Evolutionary conservation across 2,797 vertebrate genomes (phyloP).

Genomic region (Hydrocynus forskahlii): DNA sequence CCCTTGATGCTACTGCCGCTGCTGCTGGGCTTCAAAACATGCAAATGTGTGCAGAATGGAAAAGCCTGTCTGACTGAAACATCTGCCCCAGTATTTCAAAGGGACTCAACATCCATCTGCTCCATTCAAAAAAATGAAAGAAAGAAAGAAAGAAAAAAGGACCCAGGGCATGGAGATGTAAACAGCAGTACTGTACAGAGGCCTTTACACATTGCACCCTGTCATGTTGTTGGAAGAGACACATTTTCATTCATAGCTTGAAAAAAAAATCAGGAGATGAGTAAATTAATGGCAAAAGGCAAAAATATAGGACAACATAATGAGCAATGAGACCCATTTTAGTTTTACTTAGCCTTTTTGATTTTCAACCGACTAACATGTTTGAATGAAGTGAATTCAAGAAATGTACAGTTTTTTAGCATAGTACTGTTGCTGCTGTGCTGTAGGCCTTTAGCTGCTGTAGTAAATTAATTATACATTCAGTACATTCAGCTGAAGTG

Average conservation of each 20-base stretch:
- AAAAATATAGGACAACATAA: too few relatives aligned
- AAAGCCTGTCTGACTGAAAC: slow-evolving; percentile 66
- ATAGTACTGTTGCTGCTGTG: too few relatives aligned
- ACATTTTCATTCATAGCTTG: background rate
- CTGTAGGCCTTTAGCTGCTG: too few relatives aligned
- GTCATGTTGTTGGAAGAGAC: background rate
- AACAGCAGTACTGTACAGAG: slow-evolving; percentile 25
- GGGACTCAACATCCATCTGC: slow-evolving; percentile 68
- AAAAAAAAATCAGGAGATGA: too few relatives aligned
- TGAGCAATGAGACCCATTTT: too few relatives aligned
- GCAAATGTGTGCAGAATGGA: slow-evolving; percentile 66
- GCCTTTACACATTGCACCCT: slow-evolving; percentile 13
- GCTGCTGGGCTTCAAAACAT: slow-evolving; percentile 53
- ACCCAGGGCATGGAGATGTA: slow-evolving; percentile 37
- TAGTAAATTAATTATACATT: too few relatives aligned
- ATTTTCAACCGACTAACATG: too few relatives aligned
- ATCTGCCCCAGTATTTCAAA: slow-evolving; percentile 72
- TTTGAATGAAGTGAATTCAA: too few relatives aligned
- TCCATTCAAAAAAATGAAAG: slow-evolving; percentile 62
- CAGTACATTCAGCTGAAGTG: background rate
- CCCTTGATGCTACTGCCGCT: slow-evolving; percentile 29
- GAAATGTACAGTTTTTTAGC: too few relatives aligned
- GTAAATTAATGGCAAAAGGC: background rate
- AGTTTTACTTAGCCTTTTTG: too few relatives aligned
- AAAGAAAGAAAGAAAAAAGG: background rate